phyloP scores from a whole-genome alignment of 2,113 vertebrate species.

The Barnardius zonarius region DNA sequence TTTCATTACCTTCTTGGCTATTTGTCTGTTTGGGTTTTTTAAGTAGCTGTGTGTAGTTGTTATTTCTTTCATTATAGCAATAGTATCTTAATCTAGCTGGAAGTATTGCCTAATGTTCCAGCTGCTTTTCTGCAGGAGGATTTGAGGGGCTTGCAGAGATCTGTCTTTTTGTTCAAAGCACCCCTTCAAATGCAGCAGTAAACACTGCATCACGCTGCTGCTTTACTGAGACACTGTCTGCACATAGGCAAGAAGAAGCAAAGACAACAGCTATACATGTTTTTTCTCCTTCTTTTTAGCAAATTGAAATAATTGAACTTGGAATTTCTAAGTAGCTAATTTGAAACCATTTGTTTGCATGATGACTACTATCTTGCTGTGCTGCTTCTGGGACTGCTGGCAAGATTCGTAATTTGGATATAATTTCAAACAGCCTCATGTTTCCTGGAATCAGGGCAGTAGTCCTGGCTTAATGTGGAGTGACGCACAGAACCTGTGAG shows the following conservation, averaged over 20 bases:
- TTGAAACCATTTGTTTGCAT: neutral
- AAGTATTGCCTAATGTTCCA: neutral
- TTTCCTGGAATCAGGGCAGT: neutral
- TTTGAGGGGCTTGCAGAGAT: neutral
- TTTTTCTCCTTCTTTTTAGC: neutral
- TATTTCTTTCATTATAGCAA: neutral
- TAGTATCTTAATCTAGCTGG: neutral
- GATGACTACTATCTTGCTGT: neutral
- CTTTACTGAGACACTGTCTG: neutral
- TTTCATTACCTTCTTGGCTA: neutral
- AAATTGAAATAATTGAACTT: neutral
- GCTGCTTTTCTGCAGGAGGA: neutral
- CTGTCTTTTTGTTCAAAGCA: neutral
- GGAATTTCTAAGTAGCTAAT: neutral
- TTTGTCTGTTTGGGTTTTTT: neutral
- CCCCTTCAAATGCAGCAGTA: neutral
- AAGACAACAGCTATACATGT: neutral
- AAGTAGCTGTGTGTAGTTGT: neutral
- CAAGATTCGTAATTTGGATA: neutral
- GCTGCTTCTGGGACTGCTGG: neutral
- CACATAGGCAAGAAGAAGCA: neutral
- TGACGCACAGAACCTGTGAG: neutral
- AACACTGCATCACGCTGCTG: neutral
- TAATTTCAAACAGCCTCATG: neutral
- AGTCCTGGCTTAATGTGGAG: neutral